Base-by-base conservation (phyloP, 2,888 invertebrate genomes). In the Lamproptera curius region DNA sequence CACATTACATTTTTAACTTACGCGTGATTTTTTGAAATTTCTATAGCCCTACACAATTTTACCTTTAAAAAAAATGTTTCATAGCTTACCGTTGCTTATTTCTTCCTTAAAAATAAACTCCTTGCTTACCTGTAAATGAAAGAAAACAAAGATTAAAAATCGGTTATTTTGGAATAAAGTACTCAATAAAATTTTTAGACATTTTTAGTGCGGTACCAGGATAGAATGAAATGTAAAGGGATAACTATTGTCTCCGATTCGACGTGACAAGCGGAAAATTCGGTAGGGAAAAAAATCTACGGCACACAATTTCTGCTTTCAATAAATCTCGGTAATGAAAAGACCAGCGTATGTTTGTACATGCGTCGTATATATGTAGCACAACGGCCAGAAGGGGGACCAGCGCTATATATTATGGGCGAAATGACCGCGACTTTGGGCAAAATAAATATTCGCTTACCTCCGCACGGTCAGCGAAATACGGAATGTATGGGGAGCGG, bases 71-170 rank as follows among this genome's bases (percentile, higher is more conserved):
- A 20, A 20, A 3, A 20, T 31, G 13, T n/a, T 10, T 13, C 15
- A 11, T 38, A 16, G 26, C 31, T 46, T 46, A 42, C 63, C 65
- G 38, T 58, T 57, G 17, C 47, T 53, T n/a, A 52, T 54, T 47
- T 59, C 64, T 40, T 60, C 61, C 51, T 66, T 62, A 26, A 57
- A 59, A 56, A 56, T 54, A 44, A 62, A 58, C 45, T 57, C 51
- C 44, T 61, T 50, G 63, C 73, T 75, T 78, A 79, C 78, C 78
- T 79, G 77, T 1, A n/a, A 73, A 70, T 61, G 58, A 59, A 52
- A 52, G 53, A 57, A 52, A 54, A 54, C 50, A 50, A n/a, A n/a
- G n/a, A n/a, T n/a, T n/a, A n/a, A n/a, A n/a, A n/a, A n/a, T n/a
- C n/a, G n/a, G n/a, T n/a, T n/a, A n/a, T n/a, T n/a, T n/a, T n/a